Evolutionary conservation across 2,113 vertebrate genomes (phyloP).

Genomic region (Elgaria multicarinata): DNA sequence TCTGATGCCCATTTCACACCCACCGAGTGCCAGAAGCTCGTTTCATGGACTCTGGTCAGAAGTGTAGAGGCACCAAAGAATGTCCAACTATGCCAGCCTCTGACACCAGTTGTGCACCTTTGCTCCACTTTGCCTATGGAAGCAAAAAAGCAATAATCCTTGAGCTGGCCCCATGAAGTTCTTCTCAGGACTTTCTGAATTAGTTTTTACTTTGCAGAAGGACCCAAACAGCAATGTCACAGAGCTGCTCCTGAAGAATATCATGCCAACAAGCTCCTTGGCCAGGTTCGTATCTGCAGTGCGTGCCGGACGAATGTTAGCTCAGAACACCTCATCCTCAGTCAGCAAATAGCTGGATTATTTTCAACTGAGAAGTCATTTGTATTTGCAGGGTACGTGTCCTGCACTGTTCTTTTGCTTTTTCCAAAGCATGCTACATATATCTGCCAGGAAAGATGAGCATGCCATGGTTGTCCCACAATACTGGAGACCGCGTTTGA

Average conservation of each 20-base stretch:
- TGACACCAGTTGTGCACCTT: not conserved
- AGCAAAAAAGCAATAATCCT: not conserved
- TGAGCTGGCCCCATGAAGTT: not conserved
- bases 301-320: not conserved
- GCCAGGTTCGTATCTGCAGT: not conserved
- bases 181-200: not conserved
- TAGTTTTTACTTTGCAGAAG: not conserved
- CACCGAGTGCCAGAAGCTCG: not conserved
- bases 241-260: not conserved
- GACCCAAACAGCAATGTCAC: no score
- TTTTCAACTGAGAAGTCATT: not conserved
- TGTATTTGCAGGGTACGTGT: slow-evolving; percentile 18
- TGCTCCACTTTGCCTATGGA: no score
- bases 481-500: not conserved
- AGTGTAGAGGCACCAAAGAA: not conserved
- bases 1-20: not conserved
- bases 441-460: not conserved
- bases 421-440: not conserved
- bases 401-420: not conserved
- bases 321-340: slow-evolving; percentile 4
- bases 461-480: slow-evolving; percentile 1
- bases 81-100: not conserved
- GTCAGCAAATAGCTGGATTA: slow-evolving; percentile 11
- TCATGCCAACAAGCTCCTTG: not conserved
- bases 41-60: not conserved